phyloP scores from a whole-genome alignment of 2,113 vertebrate genomes.

The Muscicapa adusta region DNA sequence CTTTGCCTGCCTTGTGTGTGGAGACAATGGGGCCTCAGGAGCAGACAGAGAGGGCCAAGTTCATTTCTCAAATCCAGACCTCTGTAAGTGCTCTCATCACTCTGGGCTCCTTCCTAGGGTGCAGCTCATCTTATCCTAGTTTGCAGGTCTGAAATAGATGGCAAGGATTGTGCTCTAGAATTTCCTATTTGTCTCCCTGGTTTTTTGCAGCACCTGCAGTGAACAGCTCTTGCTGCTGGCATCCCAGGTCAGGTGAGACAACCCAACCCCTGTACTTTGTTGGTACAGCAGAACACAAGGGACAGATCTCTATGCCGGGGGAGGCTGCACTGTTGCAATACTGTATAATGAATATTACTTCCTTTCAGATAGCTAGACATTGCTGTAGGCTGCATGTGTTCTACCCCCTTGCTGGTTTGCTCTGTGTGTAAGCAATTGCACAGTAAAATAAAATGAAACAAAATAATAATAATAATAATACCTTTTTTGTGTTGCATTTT shows the following conservation, averaged over 20 bases:
- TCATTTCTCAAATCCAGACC: background rate
- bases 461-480: background rate
- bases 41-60: background rate
- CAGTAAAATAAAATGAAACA: background rate
- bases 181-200: background rate
- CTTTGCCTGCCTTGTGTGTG: background rate
- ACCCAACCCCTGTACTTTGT: background rate
- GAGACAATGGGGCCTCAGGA: rapidly evolving
- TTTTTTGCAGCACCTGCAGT: background rate
- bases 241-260: background rate
- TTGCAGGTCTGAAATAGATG: background rate
- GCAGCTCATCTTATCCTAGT: background rate
- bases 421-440: background rate
- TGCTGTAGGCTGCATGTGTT: background rate
- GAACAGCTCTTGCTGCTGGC: background rate
- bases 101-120: background rate
- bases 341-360: background rate
- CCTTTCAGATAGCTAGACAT: background rate
- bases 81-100: background rate
- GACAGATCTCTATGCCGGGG: background rate
- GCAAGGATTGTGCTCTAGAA: background rate
- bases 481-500: background rate
- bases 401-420: background rate
- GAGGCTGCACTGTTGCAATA: background rate
- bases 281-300: background rate